Evolutionary conservation across 2,113 vertebrate genomes (phyloP), one percentile per base, ranked within the genome.

Genomic region (Cheirogaleus medius): DNA sequence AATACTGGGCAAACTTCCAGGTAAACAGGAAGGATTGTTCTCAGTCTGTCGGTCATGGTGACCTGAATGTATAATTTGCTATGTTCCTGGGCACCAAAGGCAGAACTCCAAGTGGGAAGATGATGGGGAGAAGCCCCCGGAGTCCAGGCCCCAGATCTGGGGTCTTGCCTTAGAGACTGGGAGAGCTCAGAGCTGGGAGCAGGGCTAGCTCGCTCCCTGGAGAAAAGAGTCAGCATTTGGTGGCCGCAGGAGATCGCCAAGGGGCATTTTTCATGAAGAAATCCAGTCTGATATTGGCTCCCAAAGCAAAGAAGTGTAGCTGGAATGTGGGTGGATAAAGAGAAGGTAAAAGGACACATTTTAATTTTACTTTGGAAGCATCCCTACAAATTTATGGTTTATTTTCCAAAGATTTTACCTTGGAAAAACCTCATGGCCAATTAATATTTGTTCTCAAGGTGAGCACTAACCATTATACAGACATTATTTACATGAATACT

Each of bases 311-410:
- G 8, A 64, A 49, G 58, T 23, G 1, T 10, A 68, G 52, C 58
- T 69, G 27, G 34, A 47, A 60, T 3, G 69, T 52, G 34, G 56
- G 3, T 73, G 25, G 21, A 60, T 52, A 58, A 63, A 88, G 14
- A 78, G 29, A 68, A 92, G 25, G 52, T 6, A 47, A 92, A 90
- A 63, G 47, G 21, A 27, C 13, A 64, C 14, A 49, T 77, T 68
- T 44, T 64, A 58, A 93, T 64, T 95, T 88, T 34, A n/a, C 52
- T 94, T 91, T 77, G 76, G 71, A 93, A 88, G 74, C 74, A 2
- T 83, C 58, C 15, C 54, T 74, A n/a, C 60, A 69, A 14, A 44
- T 14, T 74, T 6, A 25, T 49, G 89, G 84, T 52, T 85, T 42
- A 49, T 84, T 97, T 94, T 44, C 34, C 54, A 81, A 91, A 47